Evolutionary conservation across 2,797 vertebrate genomes (phyloP).

Genomic region (Enoplosus armatus): DNA sequence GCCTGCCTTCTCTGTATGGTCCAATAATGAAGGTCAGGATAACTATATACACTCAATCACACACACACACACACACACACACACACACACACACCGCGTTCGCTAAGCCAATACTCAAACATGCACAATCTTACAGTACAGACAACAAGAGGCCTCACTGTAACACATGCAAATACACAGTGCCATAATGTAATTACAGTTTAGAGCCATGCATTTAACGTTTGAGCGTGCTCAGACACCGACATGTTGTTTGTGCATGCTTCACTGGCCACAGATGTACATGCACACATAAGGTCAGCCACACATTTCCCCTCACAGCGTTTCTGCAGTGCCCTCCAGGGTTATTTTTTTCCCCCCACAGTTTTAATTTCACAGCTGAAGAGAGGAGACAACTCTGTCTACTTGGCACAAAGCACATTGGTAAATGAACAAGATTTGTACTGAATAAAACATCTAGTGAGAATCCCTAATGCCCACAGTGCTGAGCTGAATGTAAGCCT

Average conservation of each 20-base stretch:
- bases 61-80: conserved; percentile 28
- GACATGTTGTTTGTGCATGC: conserved; percentile 32
- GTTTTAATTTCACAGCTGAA: conserved; percentile 70
- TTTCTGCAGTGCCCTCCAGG: conserved; percentile 11
- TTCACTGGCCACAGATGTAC: conserved; percentile 35
- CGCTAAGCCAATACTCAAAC: conserved; percentile 16
- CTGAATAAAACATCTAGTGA: conserved; percentile 72
- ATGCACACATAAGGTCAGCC: conserved; percentile 47
- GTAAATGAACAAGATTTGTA: conserved; percentile 69
- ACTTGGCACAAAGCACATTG: conserved; percentile 58
- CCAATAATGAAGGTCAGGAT: conserved; percentile 64
- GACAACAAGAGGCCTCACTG: conserved; percentile 1
- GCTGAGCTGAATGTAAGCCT: conserved; percentile 52
- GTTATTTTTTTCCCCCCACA: conserved; percentile 13
- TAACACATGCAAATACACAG: conserved; percentile 22
- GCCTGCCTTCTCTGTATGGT: conserved; percentile 45
- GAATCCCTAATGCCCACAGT: conserved; percentile 48
- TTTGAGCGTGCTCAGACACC: background rate
- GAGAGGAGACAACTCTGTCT: conserved; percentile 61
- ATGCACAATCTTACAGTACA: conserved; percentile 9
- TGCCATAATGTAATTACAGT: conserved; percentile 26
- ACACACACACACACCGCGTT: conserved; percentile 15
- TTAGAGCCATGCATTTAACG: conserved; percentile 29
- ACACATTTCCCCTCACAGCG: conserved; percentile 16
- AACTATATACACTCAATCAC: conserved; percentile 36